Evolutionary conservation across 2,113 vertebrate species (phyloP), one percentile per base, ranked within the genome.

Genomic region (human): DNA sequence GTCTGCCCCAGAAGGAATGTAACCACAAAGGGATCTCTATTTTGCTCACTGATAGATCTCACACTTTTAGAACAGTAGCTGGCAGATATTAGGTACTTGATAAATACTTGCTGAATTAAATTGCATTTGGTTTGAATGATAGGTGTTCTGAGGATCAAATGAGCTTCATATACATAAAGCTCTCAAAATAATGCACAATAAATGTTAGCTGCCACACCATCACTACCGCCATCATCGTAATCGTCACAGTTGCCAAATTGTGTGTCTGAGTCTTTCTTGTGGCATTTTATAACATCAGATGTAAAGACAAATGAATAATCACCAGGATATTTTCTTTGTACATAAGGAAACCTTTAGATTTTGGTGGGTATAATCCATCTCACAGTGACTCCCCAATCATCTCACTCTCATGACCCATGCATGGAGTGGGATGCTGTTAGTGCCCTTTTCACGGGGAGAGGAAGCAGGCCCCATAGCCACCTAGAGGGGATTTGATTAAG

Each of bases 31-130:
- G 8, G 38, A 73, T 38, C 59, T 61, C 43, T 93, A 45, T 45
- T 90, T 87, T 89, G 79, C 50, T 79, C 43, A 61, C 64, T 81
- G 43, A 76, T 76, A 4, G 2, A 25, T 45, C 8, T 25, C 55
- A 76, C 14, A 38, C 16, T 0, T 16, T 3, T 57, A 82, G 79
- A 86, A 82, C 8, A 25, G 38, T 78, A 61, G 6, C 52, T 96
- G 79, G 48, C 20, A 57, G 35, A 82, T 22, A 27, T 70, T 70
- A 81, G 27, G 50, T 84, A 45, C 61, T 75, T 8, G 12, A 72
- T 57, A 94, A 86, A 73, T 52, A 79, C 16, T 79, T 94, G 48
- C 50, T 78, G 64, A 92, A 78, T 91, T 95, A 90, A 92, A 72
- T 23, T 87, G 43, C 93, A 90, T 66, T 97, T 23, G 32, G 3